These are phyloP conservation scores for Leptinotarsa undecemlineata DNA, from an alignment of 1,140 invertebrate species.

Conservation along the genomic window DNA sequence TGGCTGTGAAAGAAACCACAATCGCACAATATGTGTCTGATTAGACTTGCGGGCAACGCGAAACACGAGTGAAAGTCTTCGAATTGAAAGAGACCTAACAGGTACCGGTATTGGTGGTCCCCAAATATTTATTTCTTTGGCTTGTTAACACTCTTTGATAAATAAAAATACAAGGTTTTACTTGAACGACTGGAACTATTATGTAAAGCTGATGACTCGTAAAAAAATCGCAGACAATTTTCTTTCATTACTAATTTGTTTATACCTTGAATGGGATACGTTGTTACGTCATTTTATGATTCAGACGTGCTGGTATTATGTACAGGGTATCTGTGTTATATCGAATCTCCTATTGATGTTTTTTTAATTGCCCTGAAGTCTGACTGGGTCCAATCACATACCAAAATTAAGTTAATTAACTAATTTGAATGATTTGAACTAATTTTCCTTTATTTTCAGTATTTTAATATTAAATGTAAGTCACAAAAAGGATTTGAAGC, in stretches of 20 bases:
- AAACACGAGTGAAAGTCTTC: slow-evolving; percentile 2
- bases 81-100: neutral
- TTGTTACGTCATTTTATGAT: neutral
- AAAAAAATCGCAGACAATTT: slow-evolving; percentile 6
- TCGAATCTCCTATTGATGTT: too few relatives aligned
- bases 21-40: slow-evolving; percentile 2
- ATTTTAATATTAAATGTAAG: too few relatives aligned
- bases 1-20: neutral
- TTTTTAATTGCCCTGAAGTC: too few relatives aligned
- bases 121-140: slow-evolving; percentile 3
- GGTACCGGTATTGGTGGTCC: neutral
- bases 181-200: neutral
- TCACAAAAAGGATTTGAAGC: too few relatives aligned
- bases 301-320: too few relatives aligned
- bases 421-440: too few relatives aligned
- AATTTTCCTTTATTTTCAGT: too few relatives aligned
- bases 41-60: slow-evolving; percentile 1
- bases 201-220: neutral
- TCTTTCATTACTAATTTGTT: neutral
- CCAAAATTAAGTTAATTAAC: too few relatives aligned
- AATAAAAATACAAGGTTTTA: neutral
- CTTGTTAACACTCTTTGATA: neutral
- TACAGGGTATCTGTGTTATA: too few relatives aligned
- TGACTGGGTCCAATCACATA: too few relatives aligned
- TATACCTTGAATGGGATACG: slow-evolving; percentile 3